Base-by-base conservation (phyloP, 2,113 vertebrate species). In the Passer domesticus region DNA sequence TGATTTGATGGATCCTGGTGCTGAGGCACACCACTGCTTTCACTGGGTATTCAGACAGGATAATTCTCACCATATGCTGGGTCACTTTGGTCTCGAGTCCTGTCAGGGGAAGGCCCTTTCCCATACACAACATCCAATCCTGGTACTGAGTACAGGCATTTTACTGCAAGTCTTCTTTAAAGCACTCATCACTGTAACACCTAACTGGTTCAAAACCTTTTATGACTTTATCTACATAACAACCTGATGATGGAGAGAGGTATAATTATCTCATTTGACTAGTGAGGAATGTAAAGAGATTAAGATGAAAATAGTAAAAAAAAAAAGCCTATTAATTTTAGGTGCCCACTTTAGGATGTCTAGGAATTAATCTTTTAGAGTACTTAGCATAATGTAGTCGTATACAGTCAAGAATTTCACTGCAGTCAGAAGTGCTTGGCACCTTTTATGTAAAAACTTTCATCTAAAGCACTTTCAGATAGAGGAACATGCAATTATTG, bases 341-440 rank as follows among this genome's bases (percentile, higher is more conserved):
- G 85, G 33, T 88, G 76, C 60, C 55, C 79, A 81, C 59, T 90
- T 92, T 81, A 96, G 35, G n/a, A 78, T 93, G 47, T 75, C 86
- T 93, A 72, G 60, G 76, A 94, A 63, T 81, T 92, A 92, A 74
- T 90, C 70, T 93, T 92, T 83, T 83, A 78, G 68, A 89, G 64
- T 81, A 70, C 47, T 94, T 92, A 83, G 68, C 73, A 47, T 90
- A 89, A 95, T 50, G 33, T 59, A 77, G 27, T 62, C 24, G 0
- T 33, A 93, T 46, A 67, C 19, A 50, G 55, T 90, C 43, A 86
- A 31, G 68, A 90, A 70, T 63, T 70, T 93, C 64, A 39, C 64
- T 83, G 52, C 43, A 81, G 39, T 50, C 84, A 52, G 23, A 58
- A 93, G 35, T 74, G 35, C 46, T 76, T 80, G 18, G n/a, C 13